Evolutionary conservation across 2,797 vertebrate genomes (phyloP).

Genomic region (Diceros bicornis): DNA sequence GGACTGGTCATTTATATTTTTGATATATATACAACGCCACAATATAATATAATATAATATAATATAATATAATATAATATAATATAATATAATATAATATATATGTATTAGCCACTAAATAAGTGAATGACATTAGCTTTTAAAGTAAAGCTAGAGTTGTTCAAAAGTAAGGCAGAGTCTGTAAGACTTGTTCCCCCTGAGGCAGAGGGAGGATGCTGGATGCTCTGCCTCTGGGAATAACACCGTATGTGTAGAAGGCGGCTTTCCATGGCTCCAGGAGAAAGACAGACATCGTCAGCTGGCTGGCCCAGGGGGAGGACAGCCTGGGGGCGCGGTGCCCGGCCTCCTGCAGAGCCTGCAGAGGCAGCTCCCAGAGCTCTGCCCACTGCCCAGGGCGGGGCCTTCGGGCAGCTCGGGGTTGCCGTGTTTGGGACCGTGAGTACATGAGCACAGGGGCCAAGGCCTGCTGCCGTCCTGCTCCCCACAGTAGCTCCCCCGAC

Average conservation of each 20-base stretch:
- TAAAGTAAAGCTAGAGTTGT: background rate
- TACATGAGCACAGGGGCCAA: background rate
- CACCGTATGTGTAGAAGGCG: fast-evolving
- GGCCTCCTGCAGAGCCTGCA: background rate
- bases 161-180: background rate
- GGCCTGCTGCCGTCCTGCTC: no score
- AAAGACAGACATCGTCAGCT: background rate
- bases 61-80: background rate
- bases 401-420: background rate
- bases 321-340: background rate
- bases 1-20: background rate
- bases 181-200: background rate
- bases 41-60: background rate
- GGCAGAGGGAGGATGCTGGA: background rate
- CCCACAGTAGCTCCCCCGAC: background rate
- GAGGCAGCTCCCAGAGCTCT: background rate
- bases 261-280: background rate
- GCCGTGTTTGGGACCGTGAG: background rate
- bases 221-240: background rate
- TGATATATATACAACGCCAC: background rate
- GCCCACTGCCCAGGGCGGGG: background rate
- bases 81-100: no score
- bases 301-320: background rate
- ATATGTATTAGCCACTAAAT: background rate
- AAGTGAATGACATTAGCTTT: slow-evolving; percentile 1